A percentile compares a stretch with the other conserved stretches of the same genome.
Evolutionary conservation across 1,140 invertebrate species (phyloP).

Genomic region (Lutraria rhynchaena): DNA sequence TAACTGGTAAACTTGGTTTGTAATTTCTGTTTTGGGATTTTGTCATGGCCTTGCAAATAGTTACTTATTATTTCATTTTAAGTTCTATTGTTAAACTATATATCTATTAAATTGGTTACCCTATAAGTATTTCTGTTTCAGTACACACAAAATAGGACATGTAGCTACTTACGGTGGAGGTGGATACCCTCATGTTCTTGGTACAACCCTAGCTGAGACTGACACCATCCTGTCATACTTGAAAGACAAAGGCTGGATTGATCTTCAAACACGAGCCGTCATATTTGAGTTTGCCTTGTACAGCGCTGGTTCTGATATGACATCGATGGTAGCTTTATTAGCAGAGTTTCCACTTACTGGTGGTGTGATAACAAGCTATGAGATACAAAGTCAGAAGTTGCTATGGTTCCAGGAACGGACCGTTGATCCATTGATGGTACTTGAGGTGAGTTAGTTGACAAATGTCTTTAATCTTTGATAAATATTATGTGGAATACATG

Average conservation of each 20-base stretch:
- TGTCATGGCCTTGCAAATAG: too few species aligned
- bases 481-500: too few species aligned
- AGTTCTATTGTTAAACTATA: too few species aligned
- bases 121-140: slow-evolving; percentile 35
- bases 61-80: too few species aligned
- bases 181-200: slow-evolving; percentile 73
- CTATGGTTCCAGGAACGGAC: slow-evolving; percentile 62
- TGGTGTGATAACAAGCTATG: slow-evolving; percentile 67
- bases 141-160: slow-evolving; percentile 53
- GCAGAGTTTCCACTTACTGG: slow-evolving; percentile 71
- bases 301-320: slow-evolving; percentile 63
- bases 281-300: slow-evolving; percentile 68
- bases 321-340: slow-evolving; percentile 60
- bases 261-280: slow-evolving; percentile 69
- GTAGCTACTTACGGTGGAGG: slow-evolving; percentile 71
- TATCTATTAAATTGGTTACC: too few species aligned
- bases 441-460: slow-evolving; percentile 65
- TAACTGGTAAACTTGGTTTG: too few species aligned
- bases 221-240: slow-evolving; percentile 65
- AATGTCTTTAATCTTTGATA: too few species aligned
- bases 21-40: too few species aligned
- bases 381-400: slow-evolving; percentile 69
- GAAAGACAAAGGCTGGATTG: slow-evolving; percentile 70
- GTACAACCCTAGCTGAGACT: slow-evolving; percentile 68
- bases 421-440: slow-evolving; percentile 73